These are phyloP conservation scores for Zaprionus kolodkinae DNA, from an alignment of 1,140 invertebrate species.

Conservation along the genomic window DNA sequence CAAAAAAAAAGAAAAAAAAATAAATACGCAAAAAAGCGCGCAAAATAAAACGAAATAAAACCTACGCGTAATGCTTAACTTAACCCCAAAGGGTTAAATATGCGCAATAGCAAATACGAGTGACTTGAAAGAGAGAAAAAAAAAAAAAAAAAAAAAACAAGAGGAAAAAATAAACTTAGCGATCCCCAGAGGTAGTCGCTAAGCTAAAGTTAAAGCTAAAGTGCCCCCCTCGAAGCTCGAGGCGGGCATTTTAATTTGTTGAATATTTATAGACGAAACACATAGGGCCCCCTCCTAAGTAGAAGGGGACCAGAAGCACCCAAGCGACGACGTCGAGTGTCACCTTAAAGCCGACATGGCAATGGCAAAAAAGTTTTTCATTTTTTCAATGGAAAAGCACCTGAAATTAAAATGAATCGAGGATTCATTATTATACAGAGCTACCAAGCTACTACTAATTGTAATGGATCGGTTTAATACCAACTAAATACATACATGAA, in stretches of 20 bases:
- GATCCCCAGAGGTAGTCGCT: conserved; percentile 13
- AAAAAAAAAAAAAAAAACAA: conserved; percentile 9
- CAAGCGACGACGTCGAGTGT: conserved; percentile 39
- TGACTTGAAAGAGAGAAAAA: conserved; percentile 39
- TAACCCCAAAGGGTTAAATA: conserved; percentile 78
- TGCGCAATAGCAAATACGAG: conserved; percentile 71
- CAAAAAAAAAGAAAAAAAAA: background rate
- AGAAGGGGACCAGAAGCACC: background rate
- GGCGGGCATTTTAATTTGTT: conserved; percentile 57
- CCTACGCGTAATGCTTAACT: conserved; percentile 77
- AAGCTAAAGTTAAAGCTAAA: conserved; percentile 24
- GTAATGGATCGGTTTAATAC: conserved; percentile 24
- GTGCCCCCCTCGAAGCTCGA: conserved; percentile 25
- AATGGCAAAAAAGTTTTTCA: conserved; percentile 34
- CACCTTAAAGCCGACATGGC: conserved; percentile 65
- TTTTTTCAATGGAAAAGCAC: conserved; percentile 42
- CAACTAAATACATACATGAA: conserved; percentile 9
- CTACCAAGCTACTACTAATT: background rate
- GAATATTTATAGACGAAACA: conserved; percentile 71
- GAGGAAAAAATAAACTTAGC: conserved; percentile 19
- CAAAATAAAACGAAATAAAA: conserved; percentile 66
- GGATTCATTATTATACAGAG: conserved; percentile 57
- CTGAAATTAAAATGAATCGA: conserved; percentile 29
- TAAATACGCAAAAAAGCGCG: conserved; percentile 53
- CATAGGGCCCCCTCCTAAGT: background rate